Evolutionary conservation across 2,888 invertebrate species (phyloP), one percentile per base, ranked within the genome.

Genomic region (Hylaea fasciaria): DNA sequence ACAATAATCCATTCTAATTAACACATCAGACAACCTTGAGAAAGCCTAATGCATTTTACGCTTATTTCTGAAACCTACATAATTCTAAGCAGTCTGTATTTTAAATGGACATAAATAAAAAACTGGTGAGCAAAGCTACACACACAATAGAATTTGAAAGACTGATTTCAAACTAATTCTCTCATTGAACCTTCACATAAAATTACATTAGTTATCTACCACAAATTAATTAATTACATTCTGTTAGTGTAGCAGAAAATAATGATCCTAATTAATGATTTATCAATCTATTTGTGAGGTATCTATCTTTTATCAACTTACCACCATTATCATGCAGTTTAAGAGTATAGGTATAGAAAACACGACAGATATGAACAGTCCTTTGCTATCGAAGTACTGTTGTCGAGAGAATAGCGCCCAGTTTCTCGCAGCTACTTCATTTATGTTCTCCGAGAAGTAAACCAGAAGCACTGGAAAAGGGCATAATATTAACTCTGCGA

Each of bases 321-420:
- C 98, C 94, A 98, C 96, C 94, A 98, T 95, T 68, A 98, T 94
- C 95, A 98, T 96, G 82, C 98, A 98, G 87, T 98, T 98, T 53
- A 98, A 93, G 59, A 98, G 92, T 77, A 98, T 96, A 17, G 98
- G 98, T 81, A 97, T 95, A n/a, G 97, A 98, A 87, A 98, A 98
- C 17, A 98, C 97, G 11, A 97, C 94, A 0, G 98, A 98, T 93
- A 98, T 98, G 83, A 98, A 98, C 53, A 98, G 93, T 16, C 98
- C 98, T 89, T 96, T 96, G 76, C 96, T 96, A 85, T 98, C 98
- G 85, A 98, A 98, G 86, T 98, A 98, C 81, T 98, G 98, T 76
- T 98, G 97, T 72, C 95, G 94, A 0, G 98, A 96, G 86, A 98
- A 98, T 60, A 95, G 91, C 75, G 95, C 94, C 97, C 97, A 98